Evolutionary conservation across 1,140 invertebrate genomes (phyloP), one percentile per base, ranked within the genome.

Genomic region (Portunus trituberculatus): DNA sequence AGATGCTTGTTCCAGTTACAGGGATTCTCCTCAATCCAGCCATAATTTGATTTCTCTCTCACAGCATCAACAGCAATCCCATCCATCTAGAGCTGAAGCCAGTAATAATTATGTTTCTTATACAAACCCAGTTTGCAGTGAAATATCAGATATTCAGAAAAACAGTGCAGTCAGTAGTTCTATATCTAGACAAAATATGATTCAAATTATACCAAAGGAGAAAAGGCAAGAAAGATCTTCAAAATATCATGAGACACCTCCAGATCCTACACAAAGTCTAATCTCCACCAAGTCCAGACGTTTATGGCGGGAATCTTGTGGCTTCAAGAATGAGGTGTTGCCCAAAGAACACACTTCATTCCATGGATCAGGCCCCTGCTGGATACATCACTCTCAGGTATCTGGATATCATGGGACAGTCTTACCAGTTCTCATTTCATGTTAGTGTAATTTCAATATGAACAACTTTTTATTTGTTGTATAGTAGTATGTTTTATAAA

Each of bases 1-100:
- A 25, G 67, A 76, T 76, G 67, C 67, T n/a, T 76, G 67, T n/a
- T 76, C 67, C n/a, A 76, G 67, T 76, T 76, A 76, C 67, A 76
- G 67, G 8, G 67, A 25, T 0, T 76, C 67, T 20, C 67, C 67
- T n/a, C 67, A 25, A 7, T 2, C 67, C 67, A 12, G 67, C 20
- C 67, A n/a, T 25, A 8, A 7, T 76, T n/a, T 76, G 67, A 25
- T n/a, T n/a, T 7, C 1, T 1, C 20, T 76, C 67, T n/a, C n/a
- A n/a, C 25, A 12, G 6, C 20, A 76, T 76, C 67, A 76, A n/a
- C 20, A 76, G 67, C 20, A 76, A 7, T 25, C 20, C 25, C 67
- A n/a, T 20, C 20, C 20, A 7, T 20, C n/a, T n/a, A 20, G 67
- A n/a, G 20, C 20, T n/a, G 20, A n/a, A n/a, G 67, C 67, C 52